A percentile compares a stretch with the other conserved stretches of the same genome.
phyloP scores from a whole-genome alignment of 1,140 invertebrate genomes.

The Metopolophium dirhodum region DNA sequence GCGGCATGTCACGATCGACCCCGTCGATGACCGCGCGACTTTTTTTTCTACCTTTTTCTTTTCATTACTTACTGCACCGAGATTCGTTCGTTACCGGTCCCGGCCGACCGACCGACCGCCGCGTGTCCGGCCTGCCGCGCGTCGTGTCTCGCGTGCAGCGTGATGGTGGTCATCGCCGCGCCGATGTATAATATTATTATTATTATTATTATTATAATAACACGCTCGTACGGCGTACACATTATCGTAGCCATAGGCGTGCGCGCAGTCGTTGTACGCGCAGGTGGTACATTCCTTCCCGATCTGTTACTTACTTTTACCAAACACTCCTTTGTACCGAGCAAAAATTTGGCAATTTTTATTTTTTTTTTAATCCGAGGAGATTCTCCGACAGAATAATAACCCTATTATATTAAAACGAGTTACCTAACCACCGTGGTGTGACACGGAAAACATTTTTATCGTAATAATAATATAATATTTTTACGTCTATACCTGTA shows the following conservation, averaged over 20 bases:
- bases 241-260: neutral
- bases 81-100: slow-evolving; percentile 10
- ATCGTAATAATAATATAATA: neutral
- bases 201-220: slow-evolving; percentile 6
- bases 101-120: neutral
- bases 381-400: neutral
- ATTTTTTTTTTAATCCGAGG: neutral
- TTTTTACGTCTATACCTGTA: neutral
- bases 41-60: neutral
- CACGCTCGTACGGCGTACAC: neutral
- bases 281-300: neutral
- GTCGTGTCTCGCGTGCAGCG: neutral
- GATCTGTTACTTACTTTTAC: neutral
- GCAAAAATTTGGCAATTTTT: neutral
- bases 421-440: neutral
- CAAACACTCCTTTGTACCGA: neutral
- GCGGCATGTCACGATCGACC: slow-evolving; percentile 46
- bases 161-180: neutral
- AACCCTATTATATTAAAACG: neutral
- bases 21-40: slow-evolving; percentile 41
- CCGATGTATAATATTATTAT: neutral
- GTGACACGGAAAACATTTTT: neutral
- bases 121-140: neutral
- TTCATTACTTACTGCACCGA: neutral
- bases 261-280: neutral